phyloP scores from a whole-genome alignment of 2,113 vertebrate genomes.

The Tupaia chinensis region DNA sequence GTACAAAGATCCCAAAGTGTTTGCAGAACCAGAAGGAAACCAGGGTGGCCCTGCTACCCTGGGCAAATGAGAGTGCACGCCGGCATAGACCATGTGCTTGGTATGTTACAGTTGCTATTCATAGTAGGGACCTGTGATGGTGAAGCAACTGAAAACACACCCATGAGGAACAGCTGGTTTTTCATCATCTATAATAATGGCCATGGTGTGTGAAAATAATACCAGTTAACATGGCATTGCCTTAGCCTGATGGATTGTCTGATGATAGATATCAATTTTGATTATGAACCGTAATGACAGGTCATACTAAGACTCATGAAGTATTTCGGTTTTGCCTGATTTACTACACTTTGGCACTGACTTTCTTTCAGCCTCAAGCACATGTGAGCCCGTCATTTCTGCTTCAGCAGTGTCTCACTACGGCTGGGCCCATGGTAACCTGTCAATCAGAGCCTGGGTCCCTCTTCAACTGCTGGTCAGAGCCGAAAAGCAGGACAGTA shows the following conservation, averaged over 20 bases:
- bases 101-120: not conserved
- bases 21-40: not conserved
- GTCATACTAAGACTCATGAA: no score
- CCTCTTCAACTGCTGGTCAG: not conserved
- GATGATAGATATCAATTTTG: not conserved
- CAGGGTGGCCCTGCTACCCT: no score
- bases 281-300: not conserved
- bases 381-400: not conserved
- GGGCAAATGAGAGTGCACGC: not conserved
- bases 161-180: not conserved
- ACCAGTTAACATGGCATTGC: not conserved
- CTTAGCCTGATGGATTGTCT: not conserved
- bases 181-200: not conserved
- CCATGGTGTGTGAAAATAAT: not conserved
- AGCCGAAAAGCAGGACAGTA: not conserved
- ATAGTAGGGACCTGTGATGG: not conserved
- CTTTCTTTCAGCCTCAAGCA: not conserved
- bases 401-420: not conserved
- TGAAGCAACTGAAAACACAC: not conserved
- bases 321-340: not conserved
- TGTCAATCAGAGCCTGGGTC: not conserved
- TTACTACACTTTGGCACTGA: not conserved
- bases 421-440: not conserved
- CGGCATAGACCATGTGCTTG: not conserved
- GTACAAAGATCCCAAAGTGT: not conserved